A percentile compares a stretch with the other conserved stretches of the same genome.
These are phyloP conservation scores for Selene dorsalis DNA, from an alignment of 2,797 vertebrate genomes.

Conservation along the genomic window DNA sequence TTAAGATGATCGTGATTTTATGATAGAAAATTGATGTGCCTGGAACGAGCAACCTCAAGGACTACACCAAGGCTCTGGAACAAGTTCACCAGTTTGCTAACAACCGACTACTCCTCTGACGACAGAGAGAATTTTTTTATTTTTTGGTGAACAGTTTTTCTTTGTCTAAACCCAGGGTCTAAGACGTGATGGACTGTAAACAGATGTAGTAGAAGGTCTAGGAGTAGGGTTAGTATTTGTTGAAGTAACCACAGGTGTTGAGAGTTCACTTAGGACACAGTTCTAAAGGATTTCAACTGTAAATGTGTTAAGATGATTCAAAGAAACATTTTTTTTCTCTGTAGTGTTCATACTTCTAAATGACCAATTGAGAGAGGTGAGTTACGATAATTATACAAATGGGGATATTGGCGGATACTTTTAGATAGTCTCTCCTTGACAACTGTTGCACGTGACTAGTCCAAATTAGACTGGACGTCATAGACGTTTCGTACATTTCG, in stretches of 20 bases:
- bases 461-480: neutral
- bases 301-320: neutral
- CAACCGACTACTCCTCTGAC: neutral
- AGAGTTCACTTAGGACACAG: neutral
- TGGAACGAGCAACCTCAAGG: neutral
- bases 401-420: no score
- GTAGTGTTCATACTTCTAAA: neutral
- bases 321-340: neutral
- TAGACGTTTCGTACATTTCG: no score
- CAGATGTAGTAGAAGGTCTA: neutral
- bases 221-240: neutral
- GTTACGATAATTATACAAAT: neutral
- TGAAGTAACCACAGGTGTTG: neutral
- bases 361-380: neutral
- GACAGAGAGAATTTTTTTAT: neutral
- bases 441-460: no score
- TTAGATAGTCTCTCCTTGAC: no score
- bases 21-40: neutral
- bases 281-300: neutral
- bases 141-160: no score
- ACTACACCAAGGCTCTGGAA: neutral
- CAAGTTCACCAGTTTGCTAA: constrained; percentile 1
- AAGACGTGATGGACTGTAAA: neutral
- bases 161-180: no score
- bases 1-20: constrained; percentile 4